Percentiles rank a stretch among this genome's conserved stretches.
phyloP scores from a whole-genome alignment of 2,113 vertebrate genomes.

The Probosciger aterrimus region DNA sequence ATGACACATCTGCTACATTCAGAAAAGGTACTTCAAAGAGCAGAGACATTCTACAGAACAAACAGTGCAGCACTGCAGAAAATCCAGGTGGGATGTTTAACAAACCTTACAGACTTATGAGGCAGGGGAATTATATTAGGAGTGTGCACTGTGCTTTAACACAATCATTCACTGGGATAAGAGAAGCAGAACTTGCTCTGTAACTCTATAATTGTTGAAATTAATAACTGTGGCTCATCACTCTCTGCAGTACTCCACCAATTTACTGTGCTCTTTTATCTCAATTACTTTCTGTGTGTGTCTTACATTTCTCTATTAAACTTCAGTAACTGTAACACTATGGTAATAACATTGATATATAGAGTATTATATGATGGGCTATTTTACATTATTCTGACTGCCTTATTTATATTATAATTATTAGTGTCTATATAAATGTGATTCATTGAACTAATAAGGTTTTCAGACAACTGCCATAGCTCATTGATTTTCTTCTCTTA shows the following conservation, averaged over 20 bases:
- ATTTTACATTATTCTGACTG: slow-evolving; percentile 45
- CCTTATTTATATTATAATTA: slow-evolving; percentile 52
- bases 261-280: slow-evolving; percentile 47
- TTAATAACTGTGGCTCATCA: slow-evolving; percentile 11
- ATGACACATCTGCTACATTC: not conserved
- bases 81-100: not conserved
- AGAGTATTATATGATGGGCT: slow-evolving; percentile 33
- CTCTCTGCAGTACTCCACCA: not conserved
- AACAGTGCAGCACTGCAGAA: not conserved
- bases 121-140: not conserved
- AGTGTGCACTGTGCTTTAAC: not conserved
- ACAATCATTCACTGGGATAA: not conserved
- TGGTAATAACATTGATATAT: slow-evolving; percentile 48
- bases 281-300: slow-evolving; percentile 37
- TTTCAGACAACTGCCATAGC: slow-evolving; percentile 28
- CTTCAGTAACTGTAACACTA: slow-evolving; percentile 32
- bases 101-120: not conserved
- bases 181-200: slow-evolving; percentile 10
- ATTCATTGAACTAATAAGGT: slow-evolving; percentile 54
- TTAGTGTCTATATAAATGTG: slow-evolving; percentile 39
- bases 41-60: not conserved
- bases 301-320: slow-evolving; percentile 60
- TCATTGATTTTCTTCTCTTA: slow-evolving; percentile 11
- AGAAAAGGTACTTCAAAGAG: not conserved
- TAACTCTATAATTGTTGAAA: slow-evolving; percentile 32